Percentiles rank a stretch among this genome's conserved stretches.
Evolutionary conservation across 2,113 vertebrate species (phyloP).

Genomic region (Piaya cayana): DNA sequence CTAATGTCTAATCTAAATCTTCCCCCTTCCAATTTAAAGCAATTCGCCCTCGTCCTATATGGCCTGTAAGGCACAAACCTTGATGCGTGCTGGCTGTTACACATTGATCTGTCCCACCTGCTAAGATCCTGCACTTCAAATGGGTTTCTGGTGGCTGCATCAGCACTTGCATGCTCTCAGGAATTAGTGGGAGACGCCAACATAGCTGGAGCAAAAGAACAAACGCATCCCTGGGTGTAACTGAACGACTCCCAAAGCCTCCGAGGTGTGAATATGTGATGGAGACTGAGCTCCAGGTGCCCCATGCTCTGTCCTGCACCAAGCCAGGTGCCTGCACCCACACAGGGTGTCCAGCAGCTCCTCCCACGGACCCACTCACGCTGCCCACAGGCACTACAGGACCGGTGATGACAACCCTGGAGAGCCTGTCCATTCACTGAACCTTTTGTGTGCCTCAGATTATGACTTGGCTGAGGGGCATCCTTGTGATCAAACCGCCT

Average conservation of each 20-base stretch:
- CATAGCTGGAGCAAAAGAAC: not conserved
- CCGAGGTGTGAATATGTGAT: accelerated
- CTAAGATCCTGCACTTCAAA: not conserved
- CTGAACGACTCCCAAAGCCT: not conserved
- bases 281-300: not conserved
- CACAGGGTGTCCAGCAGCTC: not conserved
- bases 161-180: not conserved
- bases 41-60: accelerated
- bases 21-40: too few species aligned
- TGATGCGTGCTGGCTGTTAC: accelerated
- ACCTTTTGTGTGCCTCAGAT: not conserved
- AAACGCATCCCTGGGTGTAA: not conserved
- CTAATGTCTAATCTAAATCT: too few species aligned
- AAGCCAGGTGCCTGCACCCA: not conserved
- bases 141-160: not conserved
- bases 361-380: not conserved
- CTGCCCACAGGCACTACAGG: not conserved
- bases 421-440: not conserved
- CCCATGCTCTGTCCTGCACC: not conserved
- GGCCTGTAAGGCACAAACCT: not conserved
- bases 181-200: not conserved
- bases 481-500: not conserved
- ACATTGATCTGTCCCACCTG: not conserved
- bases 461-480: not conserved
- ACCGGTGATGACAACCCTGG: not conserved